A percentile compares a stretch with the other conserved stretches of the same genome.
These are phyloP conservation scores for Merluccius polli DNA, from an alignment of 2,797 vertebrate genomes.

Conservation along the genomic window DNA sequence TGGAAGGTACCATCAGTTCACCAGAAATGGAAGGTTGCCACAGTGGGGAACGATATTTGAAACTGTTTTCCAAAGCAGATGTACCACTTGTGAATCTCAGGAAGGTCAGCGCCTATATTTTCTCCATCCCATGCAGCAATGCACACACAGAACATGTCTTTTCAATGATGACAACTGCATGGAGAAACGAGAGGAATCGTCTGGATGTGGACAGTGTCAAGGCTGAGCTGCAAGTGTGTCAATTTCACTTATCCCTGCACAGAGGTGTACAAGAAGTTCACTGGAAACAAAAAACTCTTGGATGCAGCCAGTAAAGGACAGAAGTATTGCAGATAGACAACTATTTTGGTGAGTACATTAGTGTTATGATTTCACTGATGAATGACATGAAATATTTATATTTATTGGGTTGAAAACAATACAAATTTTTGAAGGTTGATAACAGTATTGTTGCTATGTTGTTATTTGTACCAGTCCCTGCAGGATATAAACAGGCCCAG, in stretches of 20 bases:
- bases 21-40: slow-evolving; percentile 1
- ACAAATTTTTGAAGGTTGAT: no score
- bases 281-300: slow-evolving; percentile 6
- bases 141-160: slow-evolving; percentile 17
- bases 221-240: slow-evolving; percentile 18
- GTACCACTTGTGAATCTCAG: slow-evolving; percentile 14
- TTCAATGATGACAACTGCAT: slow-evolving; percentile 17
- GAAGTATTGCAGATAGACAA: no score
- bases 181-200: slow-evolving; percentile 18
- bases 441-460: no score
- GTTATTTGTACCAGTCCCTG: no score
- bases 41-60: slow-evolving; percentile 18
- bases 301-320: slow-evolving; percentile 13
- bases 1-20: background rate
- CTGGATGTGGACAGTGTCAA: slow-evolving; percentile 24
- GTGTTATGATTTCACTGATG: background rate
- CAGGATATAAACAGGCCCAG: no score
- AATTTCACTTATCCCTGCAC: slow-evolving; percentile 6
- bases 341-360: no score
- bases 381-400: no score
- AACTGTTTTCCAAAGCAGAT: slow-evolving; percentile 19
- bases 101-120: slow-evolving; percentile 23
- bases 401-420: no score
- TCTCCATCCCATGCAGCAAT: slow-evolving; percentile 19
- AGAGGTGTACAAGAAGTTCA: slow-evolving; percentile 5